Conservation (phyloP, 2,888 invertebrate species). For the Leptinotarsa peninsularis region DNA sequence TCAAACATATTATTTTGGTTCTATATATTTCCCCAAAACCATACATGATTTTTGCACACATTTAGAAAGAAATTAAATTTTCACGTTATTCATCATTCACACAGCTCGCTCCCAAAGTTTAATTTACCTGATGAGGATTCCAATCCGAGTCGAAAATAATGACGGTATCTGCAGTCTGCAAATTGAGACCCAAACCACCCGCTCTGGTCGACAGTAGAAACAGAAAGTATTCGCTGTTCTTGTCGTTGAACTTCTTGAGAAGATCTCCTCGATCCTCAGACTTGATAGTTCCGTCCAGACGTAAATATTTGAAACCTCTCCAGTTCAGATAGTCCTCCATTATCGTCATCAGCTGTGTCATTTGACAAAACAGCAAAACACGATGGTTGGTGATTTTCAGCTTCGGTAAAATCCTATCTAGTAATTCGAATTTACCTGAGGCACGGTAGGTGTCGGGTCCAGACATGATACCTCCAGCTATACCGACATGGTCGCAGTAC, state of each 20-base stretch:
- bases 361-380: constrained; percentile 98
- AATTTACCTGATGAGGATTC: constrained; percentile 95
- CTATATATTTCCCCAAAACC: too few relatives aligned
- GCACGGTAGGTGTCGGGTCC: constrained; percentile 94
- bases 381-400: constrained; percentile 91
- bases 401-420: constrained; percentile 97
- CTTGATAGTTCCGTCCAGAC: constrained; percentile 97
- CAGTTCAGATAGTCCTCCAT: constrained; percentile 97
- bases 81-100: too few relatives aligned
- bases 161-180: constrained; percentile 98
- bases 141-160: constrained; percentile 99
- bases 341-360: constrained; percentile 99
- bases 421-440: constrained; percentile 96
- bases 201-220: constrained; percentile 97
- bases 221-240: constrained; percentile 91
- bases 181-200: constrained; percentile 96
- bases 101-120: too few relatives aligned
- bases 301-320: constrained; percentile 89
- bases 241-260: constrained; percentile 90
- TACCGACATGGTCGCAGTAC: constrained; percentile 90
- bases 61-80: too few relatives aligned
- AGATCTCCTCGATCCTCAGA: constrained; percentile 97
- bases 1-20: too few relatives aligned
- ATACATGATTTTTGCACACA: too few relatives aligned
- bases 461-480: constrained; percentile 80